Conservation (phyloP, 2,888 invertebrate genomes). For the Carterocephalus palaemon region DNA sequence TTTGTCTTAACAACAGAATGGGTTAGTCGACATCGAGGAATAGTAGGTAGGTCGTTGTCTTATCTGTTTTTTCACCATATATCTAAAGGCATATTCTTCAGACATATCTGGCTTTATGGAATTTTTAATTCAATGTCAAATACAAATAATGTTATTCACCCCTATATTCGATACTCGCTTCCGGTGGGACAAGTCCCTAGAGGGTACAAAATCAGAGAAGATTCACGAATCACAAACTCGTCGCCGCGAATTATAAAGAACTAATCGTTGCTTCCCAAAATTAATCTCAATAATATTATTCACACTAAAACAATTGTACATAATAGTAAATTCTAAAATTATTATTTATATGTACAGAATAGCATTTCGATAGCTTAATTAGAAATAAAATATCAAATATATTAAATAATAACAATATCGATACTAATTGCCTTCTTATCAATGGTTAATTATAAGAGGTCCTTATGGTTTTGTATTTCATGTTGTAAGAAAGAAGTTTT, state of each 20-base stretch:
- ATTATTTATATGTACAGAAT: conserved; percentile 75
- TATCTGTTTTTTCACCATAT: too few relatives aligned
- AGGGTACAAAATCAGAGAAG: conserved; percentile 47
- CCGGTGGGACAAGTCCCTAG: conserved; percentile 18
- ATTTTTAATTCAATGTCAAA: too few relatives aligned
- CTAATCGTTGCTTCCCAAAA: conserved; percentile 60
- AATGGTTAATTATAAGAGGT: conserved; percentile 80
- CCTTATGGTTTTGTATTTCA: conserved; percentile 77
- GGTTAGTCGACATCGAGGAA: neutral
- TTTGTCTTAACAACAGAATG: neutral
- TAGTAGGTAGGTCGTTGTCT: too few relatives aligned
- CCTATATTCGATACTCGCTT: conserved; percentile 2
- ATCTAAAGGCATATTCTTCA: too few relatives aligned
- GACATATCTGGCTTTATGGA: too few relatives aligned
- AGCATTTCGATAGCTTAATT: conserved; percentile 73
- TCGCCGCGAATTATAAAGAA: conserved; percentile 53
- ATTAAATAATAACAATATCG: conserved; percentile 79
- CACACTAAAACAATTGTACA: conserved; percentile 79
- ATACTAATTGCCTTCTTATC: conserved; percentile 78
- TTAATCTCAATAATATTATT: conserved; percentile 74
- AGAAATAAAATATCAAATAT: conserved; percentile 79
- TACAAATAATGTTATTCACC: too few relatives aligned
- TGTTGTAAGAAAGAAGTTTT: conserved; percentile 45
- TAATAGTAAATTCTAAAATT: conserved; percentile 70
- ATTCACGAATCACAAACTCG: conserved; percentile 62